Base-by-base conservation (phyloP, 2,113 vertebrate species). In the Leucoraja erinaceus region DNA sequence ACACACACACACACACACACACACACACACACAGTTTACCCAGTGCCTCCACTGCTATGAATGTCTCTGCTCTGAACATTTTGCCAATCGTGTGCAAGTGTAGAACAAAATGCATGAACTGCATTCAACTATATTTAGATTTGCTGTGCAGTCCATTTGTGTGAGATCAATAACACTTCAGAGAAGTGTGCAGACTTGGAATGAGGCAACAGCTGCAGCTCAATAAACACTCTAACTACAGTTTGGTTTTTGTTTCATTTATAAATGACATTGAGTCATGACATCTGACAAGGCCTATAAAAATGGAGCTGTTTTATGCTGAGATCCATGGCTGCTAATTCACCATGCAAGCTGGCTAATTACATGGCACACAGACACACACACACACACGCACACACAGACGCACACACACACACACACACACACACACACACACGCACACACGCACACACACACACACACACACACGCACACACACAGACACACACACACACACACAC, bases 201-300 rank as follows among this genome's bases (percentile, higher is more conserved):
- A 18, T 88, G 59, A 88, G n/a, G 0, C 3, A 88, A 66, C 83
- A 88, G 28, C 28, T 88, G 83, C 83, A n/a, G 14, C 59, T 88
- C 59, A 88, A 63, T 88, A 88, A 88, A 88, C 12, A 11, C 83
- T 28, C 83, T 63, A 88, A 88, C 83, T 63, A 88, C 59, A 63
- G 63, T 31, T 28, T 66, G 54, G 59, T 63, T 31, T 63, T 86
- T 84, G 12, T 31, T 86, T 86, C 31, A 88, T 63, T 88, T 88
- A 61, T 88, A 63, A 88, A 66, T 88, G 83, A 88, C 83, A 88
- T 88, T 66, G 83, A 88, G 83, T 88, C 83, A 88, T 88, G 83
- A 88, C 83, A 88, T 59, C 59, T 88, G 83, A 88, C 83, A 88
- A 59, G 59, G 31, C 59, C 28, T 31, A 88, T 66, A 66, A 66